Conservation (phyloP, 2,797 vertebrate genomes). For the Hafferia zeledoni region DNA sequence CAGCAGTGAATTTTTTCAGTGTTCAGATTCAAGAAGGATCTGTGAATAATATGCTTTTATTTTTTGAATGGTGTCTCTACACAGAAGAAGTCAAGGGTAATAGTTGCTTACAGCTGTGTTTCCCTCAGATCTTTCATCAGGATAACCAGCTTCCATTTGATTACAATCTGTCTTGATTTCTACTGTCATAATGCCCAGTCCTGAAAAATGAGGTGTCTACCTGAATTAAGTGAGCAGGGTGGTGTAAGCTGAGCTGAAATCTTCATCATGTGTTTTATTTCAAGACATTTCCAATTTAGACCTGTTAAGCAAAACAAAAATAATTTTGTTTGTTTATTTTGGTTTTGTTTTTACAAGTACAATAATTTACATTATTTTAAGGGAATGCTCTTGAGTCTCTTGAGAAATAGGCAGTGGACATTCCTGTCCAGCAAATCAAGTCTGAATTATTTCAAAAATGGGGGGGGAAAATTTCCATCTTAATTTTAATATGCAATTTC, state of each 20-base stretch:
- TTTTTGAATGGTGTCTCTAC: background rate
- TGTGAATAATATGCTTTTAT: background rate
- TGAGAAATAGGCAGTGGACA: background rate
- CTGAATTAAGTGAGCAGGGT: background rate
- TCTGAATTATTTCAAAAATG: background rate
- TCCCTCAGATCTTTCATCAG: background rate
- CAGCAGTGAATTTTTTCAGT: background rate
- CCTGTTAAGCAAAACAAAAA: background rate
- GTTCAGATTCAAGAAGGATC: background rate
- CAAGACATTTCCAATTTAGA: background rate
- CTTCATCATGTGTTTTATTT: background rate
- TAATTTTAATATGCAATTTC: background rate
- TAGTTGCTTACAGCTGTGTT: background rate
- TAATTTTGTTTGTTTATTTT: background rate
- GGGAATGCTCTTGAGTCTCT: background rate
- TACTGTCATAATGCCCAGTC: background rate
- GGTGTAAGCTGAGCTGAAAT: background rate
- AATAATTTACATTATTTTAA: background rate
- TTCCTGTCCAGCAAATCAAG: background rate
- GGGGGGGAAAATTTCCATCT: background rate
- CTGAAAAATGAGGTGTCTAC: slow-evolving; percentile 34
- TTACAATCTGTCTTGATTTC: slow-evolving; percentile 31
- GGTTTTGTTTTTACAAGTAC: background rate
- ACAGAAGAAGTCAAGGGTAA: background rate
- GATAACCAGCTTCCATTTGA: background rate